Evolutionary conservation across 37 sponge, comb jelly and placozoan species (phyloP).

Genomic region (Ianthella basta): DNA sequence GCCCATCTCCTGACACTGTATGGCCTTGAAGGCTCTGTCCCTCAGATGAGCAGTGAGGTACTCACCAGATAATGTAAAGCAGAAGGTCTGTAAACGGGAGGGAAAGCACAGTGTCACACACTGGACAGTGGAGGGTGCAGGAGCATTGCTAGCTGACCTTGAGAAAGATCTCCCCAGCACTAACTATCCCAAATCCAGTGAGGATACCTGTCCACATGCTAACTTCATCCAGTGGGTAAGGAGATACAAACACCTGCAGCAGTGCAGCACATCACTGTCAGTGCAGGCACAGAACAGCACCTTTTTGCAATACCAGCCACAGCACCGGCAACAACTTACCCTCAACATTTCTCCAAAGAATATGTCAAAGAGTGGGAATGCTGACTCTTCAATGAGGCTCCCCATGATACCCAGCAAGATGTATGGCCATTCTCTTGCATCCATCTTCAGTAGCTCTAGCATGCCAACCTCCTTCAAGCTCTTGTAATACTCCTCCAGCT

Average conservation of each 20-base stretch:
- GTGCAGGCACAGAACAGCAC: no score
- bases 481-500: conserved; percentile 18
- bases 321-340: background rate
- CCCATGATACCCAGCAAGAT: conserved; percentile 66
- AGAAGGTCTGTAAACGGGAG: conserved; percentile 36
- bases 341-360: conserved; percentile 64
- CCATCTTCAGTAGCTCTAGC: conserved; percentile 42
- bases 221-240: conserved; percentile 16
- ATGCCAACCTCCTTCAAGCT: background rate
- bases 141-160: no score
- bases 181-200: conserved; percentile 52
- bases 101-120: background rate
- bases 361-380: conserved; percentile 72
- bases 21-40: conserved; percentile 63
- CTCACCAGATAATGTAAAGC: conserved; percentile 74
- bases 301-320: no score
- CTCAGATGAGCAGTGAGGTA: conserved; percentile 67
- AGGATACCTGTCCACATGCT: conserved; percentile 63
- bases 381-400: conserved; percentile 49
- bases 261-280: no score
- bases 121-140: no score
- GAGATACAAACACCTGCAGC: no score
- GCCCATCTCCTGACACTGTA: conserved; percentile 80
- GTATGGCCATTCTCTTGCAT: conserved; percentile 67
- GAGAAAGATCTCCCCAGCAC: no score